Evolutionary conservation across 30 jellyfish, hydroid and myxozoan species (phyloP).

Genomic region (Aurelia coerulea): DNA sequence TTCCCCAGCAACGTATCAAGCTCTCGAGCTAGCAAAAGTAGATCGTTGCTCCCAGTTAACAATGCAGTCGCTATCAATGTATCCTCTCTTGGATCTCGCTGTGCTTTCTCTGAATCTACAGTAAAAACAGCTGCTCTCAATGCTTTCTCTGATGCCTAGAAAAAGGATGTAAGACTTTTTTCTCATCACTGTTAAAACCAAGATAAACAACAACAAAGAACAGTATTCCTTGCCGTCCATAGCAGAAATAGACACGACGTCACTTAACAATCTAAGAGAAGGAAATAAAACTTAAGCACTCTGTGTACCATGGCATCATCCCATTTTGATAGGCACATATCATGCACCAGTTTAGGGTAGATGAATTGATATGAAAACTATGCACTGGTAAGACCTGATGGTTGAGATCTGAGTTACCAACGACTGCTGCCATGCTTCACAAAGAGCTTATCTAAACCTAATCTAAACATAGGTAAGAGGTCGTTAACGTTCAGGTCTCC

Average conservation of each 20-base stretch:
- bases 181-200: background rate
- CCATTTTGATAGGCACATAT: too few relatives aligned
- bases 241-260: background rate
- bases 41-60: slow-evolving; percentile 3
- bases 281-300: too few relatives aligned
- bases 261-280: too few relatives aligned
- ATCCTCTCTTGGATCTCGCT: background rate
- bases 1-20: slow-evolving; percentile 48
- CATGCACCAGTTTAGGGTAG: too few relatives aligned
- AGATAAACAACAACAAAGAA: background rate
- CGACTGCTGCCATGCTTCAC: too few relatives aligned
- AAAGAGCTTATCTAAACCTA: too few relatives aligned
- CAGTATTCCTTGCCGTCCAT: background rate
- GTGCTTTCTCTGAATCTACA: slow-evolving; percentile 16
- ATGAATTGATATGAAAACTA: too few relatives aligned
- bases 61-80: background rate
- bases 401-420: too few relatives aligned
- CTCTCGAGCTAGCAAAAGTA: slow-evolving; percentile 22
- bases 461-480: too few relatives aligned
- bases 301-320: too few relatives aligned
- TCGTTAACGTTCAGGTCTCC: too few relatives aligned
- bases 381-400: too few relatives aligned
- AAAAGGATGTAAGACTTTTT: background rate
- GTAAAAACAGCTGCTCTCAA: slow-evolving; percentile 69
- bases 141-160: slow-evolving; percentile 78